phyloP scores from a whole-genome alignment of 1,140 invertebrate species.

The Drosophila azteca region DNA sequence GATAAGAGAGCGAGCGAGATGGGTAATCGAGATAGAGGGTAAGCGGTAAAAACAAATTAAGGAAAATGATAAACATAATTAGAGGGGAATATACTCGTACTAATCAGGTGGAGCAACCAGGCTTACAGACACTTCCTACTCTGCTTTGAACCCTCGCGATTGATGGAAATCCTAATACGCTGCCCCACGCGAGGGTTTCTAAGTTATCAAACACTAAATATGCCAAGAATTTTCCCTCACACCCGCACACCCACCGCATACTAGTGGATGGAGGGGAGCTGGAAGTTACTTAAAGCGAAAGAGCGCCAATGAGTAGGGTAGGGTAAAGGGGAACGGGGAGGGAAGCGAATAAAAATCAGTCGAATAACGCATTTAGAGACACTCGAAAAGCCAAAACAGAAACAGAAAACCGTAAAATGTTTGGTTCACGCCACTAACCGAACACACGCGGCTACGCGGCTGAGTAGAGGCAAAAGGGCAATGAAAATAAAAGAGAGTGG shows the following conservation, averaged over 20 bases:
- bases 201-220: constrained; percentile 65
- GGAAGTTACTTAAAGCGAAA: constrained; percentile 16
- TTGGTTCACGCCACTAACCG: constrained; percentile 54
- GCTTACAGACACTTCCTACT: background rate
- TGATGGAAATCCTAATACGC: background rate
- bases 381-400: constrained; percentile 68
- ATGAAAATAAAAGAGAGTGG: constrained; percentile 1
- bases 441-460: background rate
- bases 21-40: background rate
- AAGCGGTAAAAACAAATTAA: constrained; percentile 19
- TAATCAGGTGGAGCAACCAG: constrained; percentile 18
- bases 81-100: constrained; percentile 23
- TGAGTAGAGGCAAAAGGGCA: background rate
- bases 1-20: constrained; percentile 4
- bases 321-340: background rate
- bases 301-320: background rate
- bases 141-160: too few relatives aligned
- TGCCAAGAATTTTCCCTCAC: constrained; percentile 60
- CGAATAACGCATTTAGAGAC: constrained; percentile 74
- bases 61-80: constrained; percentile 51
- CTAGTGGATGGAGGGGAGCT: constrained; percentile 41
- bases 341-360: constrained; percentile 70
- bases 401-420: constrained; percentile 67
- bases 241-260: background rate
- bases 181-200: background rate